Percentiles rank a stretch among this genome's conserved stretches.
Conservation (phyloP, 2,888 invertebrate species). For the Anarsia innoxiella region DNA sequence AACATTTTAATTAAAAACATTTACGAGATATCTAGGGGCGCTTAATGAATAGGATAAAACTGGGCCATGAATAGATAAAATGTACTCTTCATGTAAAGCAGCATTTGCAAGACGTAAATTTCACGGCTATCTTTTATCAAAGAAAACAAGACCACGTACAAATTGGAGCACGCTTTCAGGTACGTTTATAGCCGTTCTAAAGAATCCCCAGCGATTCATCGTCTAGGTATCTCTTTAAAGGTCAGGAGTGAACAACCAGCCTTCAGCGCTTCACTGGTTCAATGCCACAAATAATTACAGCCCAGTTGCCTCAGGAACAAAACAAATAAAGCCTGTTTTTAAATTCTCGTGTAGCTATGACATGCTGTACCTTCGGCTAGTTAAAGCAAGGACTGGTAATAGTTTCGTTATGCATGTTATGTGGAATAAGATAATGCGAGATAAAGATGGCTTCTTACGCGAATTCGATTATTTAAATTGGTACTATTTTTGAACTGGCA, state of each 20-base stretch:
- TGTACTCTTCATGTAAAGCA: too few species aligned
- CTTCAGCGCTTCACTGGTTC: constrained; percentile 33
- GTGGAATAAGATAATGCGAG: constrained; percentile 9
- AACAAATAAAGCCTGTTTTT: constrained; percentile 27
- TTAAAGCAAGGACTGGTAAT: constrained; percentile 27
- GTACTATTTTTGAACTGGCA: background rate
- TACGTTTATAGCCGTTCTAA: constrained; percentile 11
- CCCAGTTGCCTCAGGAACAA: constrained; percentile 39
- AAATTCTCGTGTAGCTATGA: constrained; percentile 38
- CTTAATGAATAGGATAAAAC: too few species aligned
- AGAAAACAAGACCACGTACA: constrained; percentile 2
- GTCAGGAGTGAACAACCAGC: constrained; percentile 64
- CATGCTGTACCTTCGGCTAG: constrained; percentile 30
- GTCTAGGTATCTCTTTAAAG: constrained; percentile 51
- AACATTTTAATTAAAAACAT: too few species aligned
- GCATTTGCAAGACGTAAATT: too few species aligned
- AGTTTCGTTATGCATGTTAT: constrained; percentile 21
- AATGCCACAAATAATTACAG: constrained; percentile 56
- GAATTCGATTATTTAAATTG: constrained; percentile 1
- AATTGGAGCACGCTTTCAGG: constrained; percentile 10
- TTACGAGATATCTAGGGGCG: too few species aligned
- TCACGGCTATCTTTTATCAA: constrained; percentile 3
- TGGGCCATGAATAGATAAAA: too few species aligned
- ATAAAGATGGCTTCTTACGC: background rate
- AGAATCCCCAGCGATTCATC: constrained; percentile 33